Conservation (phyloP, 2,797 vertebrate species). For the Rhodeus uyekii region DNA sequence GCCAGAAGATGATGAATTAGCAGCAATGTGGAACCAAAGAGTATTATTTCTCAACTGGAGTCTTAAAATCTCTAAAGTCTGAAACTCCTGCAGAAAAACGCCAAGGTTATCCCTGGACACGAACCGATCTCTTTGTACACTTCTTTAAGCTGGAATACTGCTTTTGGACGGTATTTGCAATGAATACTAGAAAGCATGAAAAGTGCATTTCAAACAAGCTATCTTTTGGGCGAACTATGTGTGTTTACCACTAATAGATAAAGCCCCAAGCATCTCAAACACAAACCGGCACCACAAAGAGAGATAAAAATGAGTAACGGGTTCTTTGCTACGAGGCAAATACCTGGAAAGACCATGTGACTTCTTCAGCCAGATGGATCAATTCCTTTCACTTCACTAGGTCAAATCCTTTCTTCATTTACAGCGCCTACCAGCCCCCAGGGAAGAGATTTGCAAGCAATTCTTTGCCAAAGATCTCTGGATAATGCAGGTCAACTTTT, state of each 20-base stretch:
- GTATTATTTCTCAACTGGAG: conserved; percentile 24
- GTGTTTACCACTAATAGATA: conserved; percentile 14
- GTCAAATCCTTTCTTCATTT: conserved; percentile 29
- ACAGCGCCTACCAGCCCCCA: background rate
- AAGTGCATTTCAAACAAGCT: background rate
- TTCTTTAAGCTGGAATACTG: background rate
- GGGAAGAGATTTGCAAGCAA: conserved; percentile 8
- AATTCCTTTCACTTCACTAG: conserved; percentile 2
- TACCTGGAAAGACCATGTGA: conserved; percentile 22
- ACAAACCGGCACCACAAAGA: background rate
- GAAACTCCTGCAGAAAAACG: conserved; percentile 4
- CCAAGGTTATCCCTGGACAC: conserved; percentile 14
- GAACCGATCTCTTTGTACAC: background rate
- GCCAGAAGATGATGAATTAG: conserved; percentile 63
- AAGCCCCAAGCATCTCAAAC: conserved; percentile 12
- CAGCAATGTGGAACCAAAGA: conserved; percentile 47
- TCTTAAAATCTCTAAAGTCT: conserved; percentile 26
- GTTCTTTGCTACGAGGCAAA: conserved; percentile 21
- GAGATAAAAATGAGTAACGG: background rate
- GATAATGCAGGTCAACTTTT: conserved; percentile 34
- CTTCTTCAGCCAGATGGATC: conserved; percentile 1
- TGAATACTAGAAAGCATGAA: background rate
- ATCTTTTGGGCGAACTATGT: conserved; percentile 1
- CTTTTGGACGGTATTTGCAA: background rate
- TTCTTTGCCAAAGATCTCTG: conserved; percentile 13